A percentile compares a stretch with the other conserved stretches of the same genome.
Evolutionary conservation across 2,888 invertebrate species (phyloP).

Genomic region (Lycophotia porphyrea): DNA sequence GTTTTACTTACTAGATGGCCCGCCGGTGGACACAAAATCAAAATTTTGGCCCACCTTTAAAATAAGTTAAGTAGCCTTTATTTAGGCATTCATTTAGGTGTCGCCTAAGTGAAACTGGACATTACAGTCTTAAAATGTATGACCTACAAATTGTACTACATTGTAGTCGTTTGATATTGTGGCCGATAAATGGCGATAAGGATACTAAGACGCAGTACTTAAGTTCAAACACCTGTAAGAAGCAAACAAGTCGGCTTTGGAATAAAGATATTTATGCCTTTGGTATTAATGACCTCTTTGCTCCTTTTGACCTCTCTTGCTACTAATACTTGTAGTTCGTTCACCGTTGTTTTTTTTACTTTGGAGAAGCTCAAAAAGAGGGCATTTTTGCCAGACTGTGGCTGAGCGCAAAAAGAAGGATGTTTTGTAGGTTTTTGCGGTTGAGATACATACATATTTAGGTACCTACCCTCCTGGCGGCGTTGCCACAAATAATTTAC

Average conservation of each 20-base stretch:
- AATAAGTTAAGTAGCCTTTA: too few species aligned
- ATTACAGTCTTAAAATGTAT: not conserved
- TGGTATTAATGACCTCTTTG: conserved; percentile 36
- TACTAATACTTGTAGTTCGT: conserved; percentile 7
- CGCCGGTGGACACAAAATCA: too few species aligned
- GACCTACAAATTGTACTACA: conserved; percentile 9
- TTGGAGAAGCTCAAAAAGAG: not conserved
- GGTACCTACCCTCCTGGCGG: not conserved
- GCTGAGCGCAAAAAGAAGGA: not conserved
- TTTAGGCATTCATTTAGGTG: not conserved
- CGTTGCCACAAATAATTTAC: not conserved
- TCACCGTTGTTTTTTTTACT: conserved; percentile 2
- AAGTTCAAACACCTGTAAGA: conserved; percentile 36
- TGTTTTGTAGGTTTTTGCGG: not conserved
- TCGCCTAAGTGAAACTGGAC: not conserved
- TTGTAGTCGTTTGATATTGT: conserved; percentile 1
- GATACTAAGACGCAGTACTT: conserved; percentile 7
- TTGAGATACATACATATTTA: not conserved
- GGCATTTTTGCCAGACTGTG: not conserved
- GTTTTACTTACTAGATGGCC: too few species aligned
- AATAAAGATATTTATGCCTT: conserved; percentile 10
- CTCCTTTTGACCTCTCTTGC: too few species aligned
- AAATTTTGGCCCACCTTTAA: too few species aligned
- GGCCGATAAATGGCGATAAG: conserved; percentile 34
- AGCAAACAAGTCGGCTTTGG: conserved; percentile 1